Conservation (phyloP, 2,888 invertebrate genomes). For the Lomographa bimaculata region DNA sequence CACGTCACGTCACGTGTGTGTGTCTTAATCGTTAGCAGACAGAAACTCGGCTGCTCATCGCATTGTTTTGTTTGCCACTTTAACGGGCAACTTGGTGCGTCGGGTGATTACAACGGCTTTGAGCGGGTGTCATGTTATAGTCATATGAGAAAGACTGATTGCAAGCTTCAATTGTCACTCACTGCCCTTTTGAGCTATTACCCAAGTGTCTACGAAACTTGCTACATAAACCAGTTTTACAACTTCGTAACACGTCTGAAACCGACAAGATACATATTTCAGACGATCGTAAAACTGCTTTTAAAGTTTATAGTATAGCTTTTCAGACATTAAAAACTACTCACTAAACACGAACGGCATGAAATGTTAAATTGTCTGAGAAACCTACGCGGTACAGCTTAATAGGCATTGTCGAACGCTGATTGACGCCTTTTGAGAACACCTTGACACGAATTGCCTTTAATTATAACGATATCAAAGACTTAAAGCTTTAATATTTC, state of each 20-base stretch:
- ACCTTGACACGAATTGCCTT: constrained; percentile 61
- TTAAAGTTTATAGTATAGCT: constrained; percentile 1
- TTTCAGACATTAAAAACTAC: constrained; percentile 8
- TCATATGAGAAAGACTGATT: constrained; percentile 43
- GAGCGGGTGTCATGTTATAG: constrained; percentile 42
- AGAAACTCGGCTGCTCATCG: constrained; percentile 66
- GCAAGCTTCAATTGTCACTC: constrained; percentile 28
- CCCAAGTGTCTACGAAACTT: no score
- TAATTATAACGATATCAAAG: constrained; percentile 72
- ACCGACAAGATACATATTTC: neutral
- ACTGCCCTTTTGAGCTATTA: no score
- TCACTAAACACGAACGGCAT: constrained; percentile 8
- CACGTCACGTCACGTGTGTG: constrained; percentile 68
- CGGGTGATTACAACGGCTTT: constrained; percentile 60
- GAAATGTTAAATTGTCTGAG: constrained; percentile 49
- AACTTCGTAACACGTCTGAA: no score
- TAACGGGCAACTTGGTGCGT: constrained; percentile 61
- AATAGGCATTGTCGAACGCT: constrained; percentile 60
- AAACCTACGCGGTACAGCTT: constrained; percentile 38
- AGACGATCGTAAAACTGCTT: constrained; percentile 2
- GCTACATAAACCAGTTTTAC: no score
- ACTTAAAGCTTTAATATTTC: constrained; percentile 52
- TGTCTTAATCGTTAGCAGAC: constrained; percentile 76
- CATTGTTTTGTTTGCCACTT: constrained; percentile 71
- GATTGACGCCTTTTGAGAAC: constrained; percentile 70